Percentiles rank a stretch among this genome's conserved stretches.
phyloP scores from a whole-genome alignment of 2,113 vertebrate species.

The Drymodes brunneopygia region DNA sequence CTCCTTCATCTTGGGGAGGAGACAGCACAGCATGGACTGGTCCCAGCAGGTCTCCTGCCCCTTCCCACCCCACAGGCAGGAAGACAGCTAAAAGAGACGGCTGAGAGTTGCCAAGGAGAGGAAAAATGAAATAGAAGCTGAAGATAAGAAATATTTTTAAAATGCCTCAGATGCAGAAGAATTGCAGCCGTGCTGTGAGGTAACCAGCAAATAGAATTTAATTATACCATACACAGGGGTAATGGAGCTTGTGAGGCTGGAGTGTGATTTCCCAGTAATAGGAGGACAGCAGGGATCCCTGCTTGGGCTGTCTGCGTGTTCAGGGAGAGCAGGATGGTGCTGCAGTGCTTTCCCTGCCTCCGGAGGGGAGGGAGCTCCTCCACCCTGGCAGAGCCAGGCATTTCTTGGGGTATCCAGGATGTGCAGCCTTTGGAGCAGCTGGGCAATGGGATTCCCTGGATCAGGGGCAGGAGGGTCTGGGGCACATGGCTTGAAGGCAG shows the following conservation, averaged over 20 bases:
- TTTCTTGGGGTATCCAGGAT: neutral
- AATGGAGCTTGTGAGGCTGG: slow-evolving; percentile 34
- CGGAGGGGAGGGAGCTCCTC: neutral
- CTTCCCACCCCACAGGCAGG: neutral
- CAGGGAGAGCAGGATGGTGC: neutral
- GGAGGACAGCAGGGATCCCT: slow-evolving; percentile 46
- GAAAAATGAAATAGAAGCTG: neutral
- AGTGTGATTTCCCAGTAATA: slow-evolving; percentile 31
- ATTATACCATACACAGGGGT: slow-evolving; percentile 54
- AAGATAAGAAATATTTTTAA: neutral
- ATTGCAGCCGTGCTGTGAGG: slow-evolving; percentile 68
- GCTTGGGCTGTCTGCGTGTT: neutral
- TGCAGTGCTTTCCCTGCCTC: neutral
- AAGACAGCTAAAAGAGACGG: neutral
- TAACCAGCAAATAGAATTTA: slow-evolving; percentile 71
- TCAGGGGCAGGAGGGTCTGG: neutral
- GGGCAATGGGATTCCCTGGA: neutral
- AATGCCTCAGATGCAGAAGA: slow-evolving; percentile 43
- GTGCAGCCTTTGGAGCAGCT: neutral
- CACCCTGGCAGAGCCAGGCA: neutral
- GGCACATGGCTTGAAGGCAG: neutral
- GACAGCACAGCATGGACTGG: neutral
- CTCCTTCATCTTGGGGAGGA: neutral
- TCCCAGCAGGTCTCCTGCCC: neutral
- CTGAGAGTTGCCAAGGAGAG: neutral